phyloP scores from a whole-genome alignment of 2,888 invertebrate genomes.

The Lysandra bellargus region DNA sequence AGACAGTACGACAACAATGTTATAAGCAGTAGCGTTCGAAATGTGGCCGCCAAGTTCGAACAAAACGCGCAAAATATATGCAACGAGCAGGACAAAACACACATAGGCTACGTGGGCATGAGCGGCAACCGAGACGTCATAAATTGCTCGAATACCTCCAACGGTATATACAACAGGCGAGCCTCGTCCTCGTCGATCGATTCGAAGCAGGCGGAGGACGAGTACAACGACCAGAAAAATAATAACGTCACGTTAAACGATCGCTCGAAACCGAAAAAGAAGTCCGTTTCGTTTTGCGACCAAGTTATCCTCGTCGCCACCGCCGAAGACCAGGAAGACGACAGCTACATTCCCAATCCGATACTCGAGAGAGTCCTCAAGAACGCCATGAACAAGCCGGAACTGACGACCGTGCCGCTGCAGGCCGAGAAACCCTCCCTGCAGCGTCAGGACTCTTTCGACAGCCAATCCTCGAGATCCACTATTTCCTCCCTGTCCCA shows the following conservation, averaged over 20 bases:
- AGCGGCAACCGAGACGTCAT: slow-evolving; percentile 72
- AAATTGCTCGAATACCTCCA: slow-evolving; percentile 68
- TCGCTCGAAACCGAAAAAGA: slow-evolving; percentile 87
- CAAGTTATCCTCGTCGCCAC: slow-evolving; percentile 96
- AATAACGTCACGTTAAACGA: slow-evolving; percentile 67
- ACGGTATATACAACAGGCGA: slow-evolving; percentile 61
- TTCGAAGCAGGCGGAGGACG: slow-evolving; percentile 68
- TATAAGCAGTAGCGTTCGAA: slow-evolving; percentile 82
- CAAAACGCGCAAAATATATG: slow-evolving; percentile 52
- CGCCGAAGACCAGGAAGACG: slow-evolving; percentile 94
- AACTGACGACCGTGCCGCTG: slow-evolving; percentile 76
- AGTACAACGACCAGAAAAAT: slow-evolving; percentile 61
- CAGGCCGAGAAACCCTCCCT: slow-evolving; percentile 74
- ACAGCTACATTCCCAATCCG: slow-evolving; percentile 94
- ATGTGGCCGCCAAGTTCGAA: slow-evolving; percentile 92
- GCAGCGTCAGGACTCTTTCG: slow-evolving; percentile 75
- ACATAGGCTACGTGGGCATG: slow-evolving; percentile 68
- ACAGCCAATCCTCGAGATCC: slow-evolving; percentile 75
- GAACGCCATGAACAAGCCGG: slow-evolving; percentile 88
- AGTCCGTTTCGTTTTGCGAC: slow-evolving; percentile 96
- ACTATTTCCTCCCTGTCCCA: slow-evolving; percentile 75
- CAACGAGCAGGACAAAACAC: slow-evolving; percentile 62
- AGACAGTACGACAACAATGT: slow-evolving; percentile 45
- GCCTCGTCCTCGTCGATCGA: slow-evolving; percentile 71
- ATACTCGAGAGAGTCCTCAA: slow-evolving; percentile 92